Evolutionary conservation across 2,113 vertebrate genomes (phyloP).

Genomic region (Cyrtonyx montezumae): DNA sequence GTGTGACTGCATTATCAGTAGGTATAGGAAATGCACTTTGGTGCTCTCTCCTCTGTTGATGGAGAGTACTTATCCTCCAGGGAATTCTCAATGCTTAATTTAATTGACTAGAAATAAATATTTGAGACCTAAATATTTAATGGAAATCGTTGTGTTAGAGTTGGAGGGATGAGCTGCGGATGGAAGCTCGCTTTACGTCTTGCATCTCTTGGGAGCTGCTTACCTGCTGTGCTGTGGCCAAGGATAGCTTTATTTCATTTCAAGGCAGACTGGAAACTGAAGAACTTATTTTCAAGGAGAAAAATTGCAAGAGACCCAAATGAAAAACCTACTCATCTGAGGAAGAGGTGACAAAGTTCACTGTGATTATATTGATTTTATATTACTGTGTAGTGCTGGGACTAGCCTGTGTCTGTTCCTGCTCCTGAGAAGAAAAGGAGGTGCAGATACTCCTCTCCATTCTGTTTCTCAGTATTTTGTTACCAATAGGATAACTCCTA

Average conservation of each 20-base stretch:
- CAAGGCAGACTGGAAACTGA: conserved; percentile 52
- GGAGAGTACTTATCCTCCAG: not conserved
- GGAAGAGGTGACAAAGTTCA: conserved; percentile 68
- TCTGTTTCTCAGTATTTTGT: not conserved
- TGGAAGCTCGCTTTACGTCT: conserved; percentile 13
- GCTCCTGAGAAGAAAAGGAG: conserved; percentile 18
- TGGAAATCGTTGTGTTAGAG: conserved; percentile 27
- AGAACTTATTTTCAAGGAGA: conserved; percentile 56
- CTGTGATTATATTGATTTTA: conserved; percentile 72
- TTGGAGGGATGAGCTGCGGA: not conserved
- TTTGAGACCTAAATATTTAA: conserved; percentile 66
- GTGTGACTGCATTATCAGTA: not conserved
- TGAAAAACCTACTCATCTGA: conserved; percentile 66
- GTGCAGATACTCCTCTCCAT: not conserved
- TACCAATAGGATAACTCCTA: not conserved
- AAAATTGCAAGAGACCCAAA: conserved; percentile 47
- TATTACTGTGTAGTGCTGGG: conserved; percentile 53
- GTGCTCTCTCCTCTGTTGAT: not conserved
- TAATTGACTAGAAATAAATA: conserved; percentile 54
- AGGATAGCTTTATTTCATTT: conserved; percentile 62
- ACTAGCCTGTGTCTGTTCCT: conserved; percentile 23
- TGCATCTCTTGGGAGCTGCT: conserved; percentile 35
- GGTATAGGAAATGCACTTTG: conserved; percentile 11
- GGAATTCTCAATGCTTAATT: conserved; percentile 34
- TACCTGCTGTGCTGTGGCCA: not conserved